Base-by-base conservation (phyloP, 2,113 vertebrate genomes). In the Xenopus laevis region DNA sequence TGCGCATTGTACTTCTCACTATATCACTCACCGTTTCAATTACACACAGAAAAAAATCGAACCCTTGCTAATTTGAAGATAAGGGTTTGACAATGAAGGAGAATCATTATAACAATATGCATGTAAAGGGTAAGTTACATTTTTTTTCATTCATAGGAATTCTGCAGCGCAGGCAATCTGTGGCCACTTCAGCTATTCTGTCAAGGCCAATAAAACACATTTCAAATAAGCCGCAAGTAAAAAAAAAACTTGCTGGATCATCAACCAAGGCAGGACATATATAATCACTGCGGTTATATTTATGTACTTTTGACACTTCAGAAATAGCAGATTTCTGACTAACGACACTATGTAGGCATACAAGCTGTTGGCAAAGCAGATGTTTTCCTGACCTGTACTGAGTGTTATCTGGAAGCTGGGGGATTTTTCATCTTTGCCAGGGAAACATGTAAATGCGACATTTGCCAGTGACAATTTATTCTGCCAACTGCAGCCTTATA, bases 281-380 rank as follows among this genome's bases (percentile, higher is more conserved):
- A 60, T 67, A 66, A 67, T 74, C n/a, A 59, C 53, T 66, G 71
- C n/a, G 71, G 71, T 66, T 67, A 58, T 23, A 74, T 59, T 59
- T 47, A 58, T 67, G 53, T 66, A 59, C 40, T 59, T 70, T 70
- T 70, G 27, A 70, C 65, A 67, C 65, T 73, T 45, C 53, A 59
- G 63, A 74, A 73, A 52, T 30, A 72, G 61, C 62, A 57, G 50
- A 59, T 23, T 27, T 59, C 52, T 59, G 71, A 67, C 63, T 66
- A 65, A 70, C 53, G 30, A 21, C 71, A 65, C 20, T 73, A 53
- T 58, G 59, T 50, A 55, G 53, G 45, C 55, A 68, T 45, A 74
- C 65, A 68, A 33, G 17, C 6, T 52, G 61, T 44, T 68, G 65
- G 57, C 57, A 68, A 61, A 13, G 21, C 44, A 30, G 21, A 20